These are phyloP conservation scores for Pseudomyrmex concolor DNA, from an alignment of 1,140 invertebrate genomes.

Conservation along the genomic window DNA sequence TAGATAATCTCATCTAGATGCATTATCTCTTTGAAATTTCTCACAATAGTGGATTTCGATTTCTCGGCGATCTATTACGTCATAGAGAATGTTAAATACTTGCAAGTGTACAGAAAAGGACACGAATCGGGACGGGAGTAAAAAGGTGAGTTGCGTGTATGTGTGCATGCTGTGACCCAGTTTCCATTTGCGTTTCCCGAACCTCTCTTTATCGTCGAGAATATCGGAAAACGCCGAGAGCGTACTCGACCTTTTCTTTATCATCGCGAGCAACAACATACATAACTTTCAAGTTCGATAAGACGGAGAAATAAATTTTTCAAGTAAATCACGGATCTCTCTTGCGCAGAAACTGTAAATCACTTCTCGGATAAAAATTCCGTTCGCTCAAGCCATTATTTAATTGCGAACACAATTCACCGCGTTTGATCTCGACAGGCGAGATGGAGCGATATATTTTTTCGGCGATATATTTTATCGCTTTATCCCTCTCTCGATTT, in stretches of 20 bases:
- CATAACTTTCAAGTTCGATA: not conserved
- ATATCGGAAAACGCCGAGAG: constrained; percentile 23
- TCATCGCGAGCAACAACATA: too few species aligned
- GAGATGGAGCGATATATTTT: not conserved
- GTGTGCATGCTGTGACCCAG: not conserved
- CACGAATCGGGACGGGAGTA: not conserved
- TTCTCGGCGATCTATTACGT: constrained; percentile 28
- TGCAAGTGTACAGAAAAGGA: not conserved
- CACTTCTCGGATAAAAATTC: not conserved
- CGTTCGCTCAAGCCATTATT: not conserved
- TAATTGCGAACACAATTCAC: not conserved
- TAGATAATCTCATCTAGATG: too few species aligned
- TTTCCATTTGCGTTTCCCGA: constrained; percentile 43
- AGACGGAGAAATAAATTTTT: not conserved
- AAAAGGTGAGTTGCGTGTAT: constrained; percentile 30
- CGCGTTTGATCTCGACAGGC: not conserved
- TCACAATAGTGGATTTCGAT: constrained; percentile 24
- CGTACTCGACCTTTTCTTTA: not conserved
- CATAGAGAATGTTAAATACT: not conserved
- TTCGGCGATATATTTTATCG: not conserved
- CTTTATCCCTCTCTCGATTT: not conserved
- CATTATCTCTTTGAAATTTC: constrained; percentile 1
- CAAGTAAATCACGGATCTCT: too few species aligned
- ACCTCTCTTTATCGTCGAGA: constrained; percentile 23
- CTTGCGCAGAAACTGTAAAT: too few species aligned